Evolutionary conservation across 2,888 invertebrate genomes (phyloP).

Genomic region (Acronicta psi): DNA sequence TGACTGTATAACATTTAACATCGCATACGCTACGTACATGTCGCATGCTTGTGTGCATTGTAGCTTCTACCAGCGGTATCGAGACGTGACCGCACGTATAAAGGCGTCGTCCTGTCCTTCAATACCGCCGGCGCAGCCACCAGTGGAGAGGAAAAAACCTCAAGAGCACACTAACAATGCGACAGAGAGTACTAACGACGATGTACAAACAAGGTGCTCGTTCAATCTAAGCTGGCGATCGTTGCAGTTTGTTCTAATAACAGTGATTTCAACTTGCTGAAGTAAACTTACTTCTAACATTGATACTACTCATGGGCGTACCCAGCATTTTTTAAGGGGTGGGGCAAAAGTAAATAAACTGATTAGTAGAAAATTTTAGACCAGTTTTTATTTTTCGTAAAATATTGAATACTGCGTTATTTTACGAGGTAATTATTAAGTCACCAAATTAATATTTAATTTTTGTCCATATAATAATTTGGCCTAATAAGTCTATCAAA

Average conservation of each 20-base stretch:
- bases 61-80: slow-evolving; percentile 97
- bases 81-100: slow-evolving; percentile 96
- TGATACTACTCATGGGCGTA: no score
- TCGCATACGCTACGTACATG: slow-evolving; percentile 56
- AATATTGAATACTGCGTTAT: no score
- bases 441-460: no score
- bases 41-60: slow-evolving; percentile 75
- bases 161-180: slow-evolving; percentile 76
- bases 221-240: slow-evolving; percentile 52
- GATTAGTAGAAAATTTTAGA: no score
- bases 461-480: no score
- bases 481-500: no score
- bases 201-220: slow-evolving; percentile 85
- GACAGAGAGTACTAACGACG: slow-evolving; percentile 79
- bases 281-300: no score
- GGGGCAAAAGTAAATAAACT: no score
- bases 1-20: slow-evolving; percentile 45
- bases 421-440: no score
- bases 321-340: no score
- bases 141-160: slow-evolving; percentile 72
- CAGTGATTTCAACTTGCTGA: neutral
- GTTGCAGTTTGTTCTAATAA: slow-evolving; percentile 34
- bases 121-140: slow-evolving; percentile 90
- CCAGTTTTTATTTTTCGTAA: no score
- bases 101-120: slow-evolving; percentile 95